phyloP scores from a whole-genome alignment of 2,113 vertebrate species.

The Urocitellus parryii region DNA sequence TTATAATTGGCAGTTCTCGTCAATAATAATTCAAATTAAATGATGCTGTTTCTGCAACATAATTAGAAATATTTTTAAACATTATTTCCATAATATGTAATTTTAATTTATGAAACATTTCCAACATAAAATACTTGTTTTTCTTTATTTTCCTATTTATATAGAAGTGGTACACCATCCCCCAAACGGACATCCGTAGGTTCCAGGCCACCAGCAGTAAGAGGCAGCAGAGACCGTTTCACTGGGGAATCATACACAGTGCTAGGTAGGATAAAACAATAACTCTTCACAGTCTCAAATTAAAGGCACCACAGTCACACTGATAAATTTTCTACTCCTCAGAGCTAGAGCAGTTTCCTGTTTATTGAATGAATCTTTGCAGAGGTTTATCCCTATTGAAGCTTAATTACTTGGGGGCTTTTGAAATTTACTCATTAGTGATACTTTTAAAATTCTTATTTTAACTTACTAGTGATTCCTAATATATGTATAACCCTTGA shows the following conservation, averaged over 20 bases:
- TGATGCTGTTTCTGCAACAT: constrained; percentile 40
- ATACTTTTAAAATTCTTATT: constrained; percentile 43
- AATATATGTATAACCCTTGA: not conserved
- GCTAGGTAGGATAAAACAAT: constrained; percentile 89
- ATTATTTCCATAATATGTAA: not conserved
- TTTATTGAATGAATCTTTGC: not conserved
- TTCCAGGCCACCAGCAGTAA: constrained; percentile 84
- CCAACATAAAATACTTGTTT: constrained; percentile 1
- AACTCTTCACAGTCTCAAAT: constrained; percentile 1
- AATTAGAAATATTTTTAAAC: constrained; percentile 50
- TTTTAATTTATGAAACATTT: constrained; percentile 60
- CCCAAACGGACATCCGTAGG: constrained; percentile 90
- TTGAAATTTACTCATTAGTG: not conserved
- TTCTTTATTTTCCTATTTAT: constrained; percentile 67
- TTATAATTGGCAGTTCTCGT: constrained; percentile 34
- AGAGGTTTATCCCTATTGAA: not conserved
- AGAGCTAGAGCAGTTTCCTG: not conserved
- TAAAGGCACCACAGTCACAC: not conserved
- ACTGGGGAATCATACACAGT: constrained; percentile 97
- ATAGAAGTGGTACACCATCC: constrained; percentile 92
- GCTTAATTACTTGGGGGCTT: not conserved
- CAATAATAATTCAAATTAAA: constrained; percentile 57
- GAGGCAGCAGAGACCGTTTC: constrained; percentile 93
- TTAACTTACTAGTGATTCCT: not conserved
- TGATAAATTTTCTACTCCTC: not conserved